Conservation (phyloP, 1,140 invertebrate genomes). For the Triops cancriformis region DNA sequence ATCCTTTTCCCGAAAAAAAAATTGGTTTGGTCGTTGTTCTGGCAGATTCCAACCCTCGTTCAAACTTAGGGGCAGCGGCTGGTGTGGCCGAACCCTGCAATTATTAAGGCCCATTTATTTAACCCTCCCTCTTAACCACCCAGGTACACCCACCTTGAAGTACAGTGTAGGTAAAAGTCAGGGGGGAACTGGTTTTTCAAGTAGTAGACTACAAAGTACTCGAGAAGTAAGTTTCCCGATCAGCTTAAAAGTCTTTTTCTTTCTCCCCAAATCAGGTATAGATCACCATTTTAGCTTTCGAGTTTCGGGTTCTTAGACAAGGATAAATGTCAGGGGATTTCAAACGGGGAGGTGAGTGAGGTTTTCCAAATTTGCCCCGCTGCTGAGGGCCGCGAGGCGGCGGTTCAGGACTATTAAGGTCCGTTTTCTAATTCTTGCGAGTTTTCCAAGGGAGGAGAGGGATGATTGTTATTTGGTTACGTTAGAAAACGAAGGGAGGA, state of each 20-base stretch:
- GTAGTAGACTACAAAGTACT: neutral
- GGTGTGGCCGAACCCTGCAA: neutral
- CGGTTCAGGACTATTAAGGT: neutral
- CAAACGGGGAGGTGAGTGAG: too few species aligned
- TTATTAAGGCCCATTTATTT: neutral
- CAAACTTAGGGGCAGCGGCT: neutral
- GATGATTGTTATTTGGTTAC: conserved; percentile 7
- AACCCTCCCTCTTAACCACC: too few species aligned
- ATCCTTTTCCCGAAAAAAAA: neutral
- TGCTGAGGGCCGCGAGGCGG: too few species aligned
- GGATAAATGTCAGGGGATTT: conserved; percentile 13
- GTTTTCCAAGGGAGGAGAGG: neutral
- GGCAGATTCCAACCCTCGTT: neutral
- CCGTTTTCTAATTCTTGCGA: neutral
- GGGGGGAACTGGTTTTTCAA: neutral
- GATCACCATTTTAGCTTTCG: neutral
- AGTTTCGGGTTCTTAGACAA: neutral
- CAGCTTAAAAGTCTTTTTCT: neutral
- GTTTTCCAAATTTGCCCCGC: neutral
- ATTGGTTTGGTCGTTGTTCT: neutral
- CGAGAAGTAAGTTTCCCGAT: neutral
- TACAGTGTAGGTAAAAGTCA: too few species aligned
- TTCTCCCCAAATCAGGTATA: too few species aligned
- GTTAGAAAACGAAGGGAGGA: neutral
- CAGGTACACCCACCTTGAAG: neutral